These are phyloP conservation scores for Liposcelis brunnea DNA, from an alignment of 2,888 invertebrate genomes.

Conservation along the genomic window DNA sequence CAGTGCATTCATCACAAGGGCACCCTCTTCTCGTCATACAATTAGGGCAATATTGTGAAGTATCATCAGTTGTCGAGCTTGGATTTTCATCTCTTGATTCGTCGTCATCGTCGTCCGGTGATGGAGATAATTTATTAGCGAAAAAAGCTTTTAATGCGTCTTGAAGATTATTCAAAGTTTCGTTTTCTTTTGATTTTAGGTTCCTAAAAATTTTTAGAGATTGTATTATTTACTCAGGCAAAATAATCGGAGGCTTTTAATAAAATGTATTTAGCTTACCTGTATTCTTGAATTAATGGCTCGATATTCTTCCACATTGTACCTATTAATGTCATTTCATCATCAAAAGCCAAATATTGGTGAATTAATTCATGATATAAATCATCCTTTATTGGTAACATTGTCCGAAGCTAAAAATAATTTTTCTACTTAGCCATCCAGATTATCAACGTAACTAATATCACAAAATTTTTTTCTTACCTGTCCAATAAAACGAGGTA, in stretches of 20 bases:
- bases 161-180: constrained; percentile 5
- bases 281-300: constrained; percentile 32
- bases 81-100: neutral
- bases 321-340: constrained; percentile 37
- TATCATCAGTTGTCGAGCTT: neutral
- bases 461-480: constrained; percentile 11
- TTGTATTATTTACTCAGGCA: too few relatives aligned
- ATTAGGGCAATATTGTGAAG: constrained; percentile 13
- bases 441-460: too few relatives aligned
- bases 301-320: constrained; percentile 37
- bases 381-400: constrained; percentile 20
- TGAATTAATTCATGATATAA: constrained; percentile 29
- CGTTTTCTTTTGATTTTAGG: neutral
- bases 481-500: constrained; percentile 22
- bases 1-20: constrained; percentile 18
- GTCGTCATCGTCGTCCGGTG: neutral
- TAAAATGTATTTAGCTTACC: constrained; percentile 13
- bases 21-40: constrained; percentile 16
- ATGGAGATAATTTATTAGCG: neutral
- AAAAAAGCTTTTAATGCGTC: neutral
- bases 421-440: too few relatives aligned
- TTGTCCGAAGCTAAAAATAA: constrained; percentile 15
- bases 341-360: constrained; percentile 36
- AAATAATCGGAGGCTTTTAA: constrained; percentile 1
- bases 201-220: constrained; percentile 1